Evolutionary conservation across 2,888 invertebrate genomes (phyloP).

Genomic region (Megaustenia siamemsis): DNA sequence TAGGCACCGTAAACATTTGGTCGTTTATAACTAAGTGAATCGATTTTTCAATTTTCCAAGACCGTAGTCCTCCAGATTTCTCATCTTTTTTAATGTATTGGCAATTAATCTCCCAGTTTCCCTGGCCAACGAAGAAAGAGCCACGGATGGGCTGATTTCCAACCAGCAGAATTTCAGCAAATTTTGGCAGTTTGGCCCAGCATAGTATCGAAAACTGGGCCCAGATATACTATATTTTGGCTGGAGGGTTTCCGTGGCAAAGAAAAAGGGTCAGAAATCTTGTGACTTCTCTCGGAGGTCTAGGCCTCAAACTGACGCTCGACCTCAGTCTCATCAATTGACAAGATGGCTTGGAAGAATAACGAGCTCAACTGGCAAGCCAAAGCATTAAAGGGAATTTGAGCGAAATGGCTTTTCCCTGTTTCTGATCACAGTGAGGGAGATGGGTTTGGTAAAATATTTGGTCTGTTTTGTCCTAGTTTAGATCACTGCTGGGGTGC

Average conservation of each 20-base stretch:
- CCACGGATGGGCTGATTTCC: conserved; percentile 3
- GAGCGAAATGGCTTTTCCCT: conserved; percentile 29
- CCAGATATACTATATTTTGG: conserved; percentile 10
- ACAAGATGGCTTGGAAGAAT: conserved; percentile 26
- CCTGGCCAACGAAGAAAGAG: conserved; percentile 10
- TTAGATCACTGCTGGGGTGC: background rate
- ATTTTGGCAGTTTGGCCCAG: background rate
- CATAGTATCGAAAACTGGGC: background rate
- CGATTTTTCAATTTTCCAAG: conserved; percentile 48
- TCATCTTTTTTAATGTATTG: conserved; percentile 44
- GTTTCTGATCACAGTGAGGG: conserved; percentile 8
- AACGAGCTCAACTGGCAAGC: conserved; percentile 23
- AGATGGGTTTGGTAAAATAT: conserved; percentile 1
- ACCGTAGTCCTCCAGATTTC: conserved; percentile 26
- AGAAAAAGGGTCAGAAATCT: conserved; percentile 10
- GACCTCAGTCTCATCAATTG: conserved; percentile 47
- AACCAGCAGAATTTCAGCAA: background rate
- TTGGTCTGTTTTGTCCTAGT: background rate
- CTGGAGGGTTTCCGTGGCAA: background rate
- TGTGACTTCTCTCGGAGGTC: conserved; percentile 18
- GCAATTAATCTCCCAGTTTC: conserved; percentile 40
- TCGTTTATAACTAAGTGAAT: conserved; percentile 41
- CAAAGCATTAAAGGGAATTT: conserved; percentile 38
- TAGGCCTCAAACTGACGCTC: conserved; percentile 23
- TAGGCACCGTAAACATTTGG: conserved; percentile 14